Base-by-base conservation (phyloP, 1,140 invertebrate genomes). In the Heliconius hermathena region DNA sequence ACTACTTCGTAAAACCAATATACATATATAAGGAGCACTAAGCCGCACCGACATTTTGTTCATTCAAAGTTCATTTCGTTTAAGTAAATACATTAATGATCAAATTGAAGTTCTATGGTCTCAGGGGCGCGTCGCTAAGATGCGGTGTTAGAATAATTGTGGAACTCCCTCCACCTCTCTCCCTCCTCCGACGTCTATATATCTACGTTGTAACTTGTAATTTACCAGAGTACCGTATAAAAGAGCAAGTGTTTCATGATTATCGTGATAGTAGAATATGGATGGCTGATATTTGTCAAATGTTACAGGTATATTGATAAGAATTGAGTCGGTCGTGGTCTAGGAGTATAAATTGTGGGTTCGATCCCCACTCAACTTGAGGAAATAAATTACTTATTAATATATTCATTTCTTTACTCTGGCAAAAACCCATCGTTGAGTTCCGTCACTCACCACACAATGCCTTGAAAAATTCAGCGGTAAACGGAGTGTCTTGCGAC, bases 141-240 rank as follows among this genome's bases (percentile, higher is more conserved):
- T 26, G 60, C 74, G 74, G 22, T 70, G 57, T 76, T 66, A 76
- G 74, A 76, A 66, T 76, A 66, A 76, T 76, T 76, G 74, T 76
- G 22, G n/a, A 60, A 66, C 29, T 75, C 74, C 74, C 52, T 20
- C 54, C 29, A 22, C 54, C 52, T 11, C 9, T 60, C n/a, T 22
- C 8, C n/a, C n/a, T 11, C n/a, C 57, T 22, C 41, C 3, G 57
- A 36, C 5, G 33, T 36, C 3, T 26, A n/a, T 22, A 22, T 60
- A 60, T 11, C 22, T 60, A 46, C 41, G 41, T 16, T 46, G 9
- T 60, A 26, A 20, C 20, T 60, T 22, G 57, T 60, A 75, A 75
- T 75, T 41, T 75, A 38, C 8, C 52, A 57, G 57, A 76, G 57
- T 66, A 76, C 36, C 38, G 26, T 33, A 20, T 2, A 22, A 46